Evolutionary conservation across 2,797 vertebrate genomes (phyloP).

Genomic region (Gastrophryne carolinensis): DNA sequence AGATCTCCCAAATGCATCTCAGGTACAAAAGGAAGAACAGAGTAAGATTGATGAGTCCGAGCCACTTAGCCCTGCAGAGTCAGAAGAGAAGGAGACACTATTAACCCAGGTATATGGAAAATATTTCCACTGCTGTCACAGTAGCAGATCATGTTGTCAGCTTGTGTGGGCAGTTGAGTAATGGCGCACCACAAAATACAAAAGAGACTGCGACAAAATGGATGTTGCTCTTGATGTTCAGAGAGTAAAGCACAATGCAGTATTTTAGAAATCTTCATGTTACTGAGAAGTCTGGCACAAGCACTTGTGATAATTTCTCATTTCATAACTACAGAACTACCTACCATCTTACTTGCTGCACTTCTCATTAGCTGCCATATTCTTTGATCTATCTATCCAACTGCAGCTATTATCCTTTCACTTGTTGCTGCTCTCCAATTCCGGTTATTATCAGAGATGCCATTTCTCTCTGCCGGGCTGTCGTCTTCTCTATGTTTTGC

Average conservation of each 20-base stretch:
- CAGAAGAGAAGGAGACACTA: conserved; percentile 83
- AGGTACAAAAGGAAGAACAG: conserved; percentile 82
- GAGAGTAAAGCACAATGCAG: not conserved
- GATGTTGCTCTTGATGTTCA: not conserved
- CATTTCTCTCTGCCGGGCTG: too few species aligned
- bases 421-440: too few species aligned
- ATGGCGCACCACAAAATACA: not conserved
- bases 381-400: too few species aligned
- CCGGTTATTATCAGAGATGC: too few species aligned
- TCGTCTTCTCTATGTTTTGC: too few species aligned
- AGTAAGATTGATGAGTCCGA: conserved; percentile 83
- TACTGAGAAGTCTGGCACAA: too few species aligned
- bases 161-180: not conserved
- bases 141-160: not conserved
- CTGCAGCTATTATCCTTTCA: too few species aligned
- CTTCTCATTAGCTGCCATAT: too few species aligned
- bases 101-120: conserved; percentile 74
- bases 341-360: too few species aligned
- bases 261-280: too few species aligned
- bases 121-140: not conserved
- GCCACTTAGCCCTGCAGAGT: conserved; percentile 75
- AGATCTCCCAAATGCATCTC: conserved; percentile 77
- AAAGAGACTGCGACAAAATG: not conserved
- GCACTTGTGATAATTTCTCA: too few species aligned
- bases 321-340: too few species aligned